A percentile compares a stretch with the other conserved stretches of the same genome.
phyloP scores from a whole-genome alignment of 1,140 invertebrate species.

The Nebria ingens region DNA sequence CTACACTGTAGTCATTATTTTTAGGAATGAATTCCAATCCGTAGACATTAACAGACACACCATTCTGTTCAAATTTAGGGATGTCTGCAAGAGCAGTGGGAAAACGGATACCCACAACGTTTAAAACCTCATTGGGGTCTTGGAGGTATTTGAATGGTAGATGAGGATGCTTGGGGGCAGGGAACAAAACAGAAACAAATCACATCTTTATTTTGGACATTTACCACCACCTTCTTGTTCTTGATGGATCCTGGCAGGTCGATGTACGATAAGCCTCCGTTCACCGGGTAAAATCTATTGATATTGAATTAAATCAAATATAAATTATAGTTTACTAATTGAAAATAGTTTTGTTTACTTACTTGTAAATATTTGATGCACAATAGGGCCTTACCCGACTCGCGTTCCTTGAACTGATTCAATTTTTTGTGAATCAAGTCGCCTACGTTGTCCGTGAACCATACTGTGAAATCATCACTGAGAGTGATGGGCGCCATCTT shows the following conservation, averaged over 20 bases:
- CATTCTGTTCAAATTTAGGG: not conserved
- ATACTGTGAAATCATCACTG: not conserved
- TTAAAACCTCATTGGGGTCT: not conserved
- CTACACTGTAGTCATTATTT: not conserved
- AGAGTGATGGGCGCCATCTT: not conserved
- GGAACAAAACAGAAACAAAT: not conserved
- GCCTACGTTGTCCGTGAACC: not conserved
- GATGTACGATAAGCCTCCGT: too few relatives aligned
- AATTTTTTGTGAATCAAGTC: not conserved
- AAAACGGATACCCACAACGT: not conserved
- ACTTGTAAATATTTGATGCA: not conserved
- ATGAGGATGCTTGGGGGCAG: not conserved
- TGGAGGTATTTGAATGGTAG: not conserved
- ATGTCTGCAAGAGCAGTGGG: not conserved
- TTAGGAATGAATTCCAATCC: not conserved
- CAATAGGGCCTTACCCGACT: not conserved
- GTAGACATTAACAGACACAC: not conserved
- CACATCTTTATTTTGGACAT: not conserved
- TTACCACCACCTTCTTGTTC: too few relatives aligned
- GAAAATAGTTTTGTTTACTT: not conserved
- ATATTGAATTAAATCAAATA: not conserved
- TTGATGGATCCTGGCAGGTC: too few relatives aligned
- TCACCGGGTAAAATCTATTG: too few relatives aligned
- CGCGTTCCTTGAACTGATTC: not conserved
- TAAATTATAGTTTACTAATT: not conserved